A percentile compares a stretch with the other conserved stretches of the same genome.
These are phyloP conservation scores for Oryzias dopingdopingensis DNA, from an alignment of 2,797 vertebrate genomes.

Conservation along the genomic window DNA sequence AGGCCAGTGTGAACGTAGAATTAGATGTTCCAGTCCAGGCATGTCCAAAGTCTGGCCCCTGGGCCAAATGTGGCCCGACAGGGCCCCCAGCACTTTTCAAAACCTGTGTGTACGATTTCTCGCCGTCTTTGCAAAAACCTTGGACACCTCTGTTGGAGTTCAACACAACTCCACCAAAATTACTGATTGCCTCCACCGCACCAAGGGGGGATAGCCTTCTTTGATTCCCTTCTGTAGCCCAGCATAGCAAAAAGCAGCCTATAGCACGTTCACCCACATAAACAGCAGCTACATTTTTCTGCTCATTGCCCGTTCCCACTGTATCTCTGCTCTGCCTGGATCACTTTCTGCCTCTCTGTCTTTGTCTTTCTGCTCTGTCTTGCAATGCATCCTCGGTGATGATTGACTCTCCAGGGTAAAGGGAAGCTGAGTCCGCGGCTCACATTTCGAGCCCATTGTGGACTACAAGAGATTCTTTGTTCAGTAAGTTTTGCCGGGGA, in stretches of 20 bases:
- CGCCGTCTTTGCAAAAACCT: slow-evolving; percentile 24
- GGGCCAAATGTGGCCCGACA: no score
- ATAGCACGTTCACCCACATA: slow-evolving; percentile 37
- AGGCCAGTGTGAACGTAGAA: no score
- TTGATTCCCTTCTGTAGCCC: slow-evolving; percentile 50
- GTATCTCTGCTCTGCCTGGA: slow-evolving; percentile 25
- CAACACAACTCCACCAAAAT: slow-evolving; percentile 55
- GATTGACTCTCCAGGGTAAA: slow-evolving; percentile 78
- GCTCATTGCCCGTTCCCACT: slow-evolving; percentile 24
- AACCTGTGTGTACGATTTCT: neutral
- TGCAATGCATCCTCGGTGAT: slow-evolving; percentile 64
- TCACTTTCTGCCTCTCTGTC: slow-evolving; percentile 15
- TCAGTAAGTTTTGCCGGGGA: slow-evolving; percentile 67
- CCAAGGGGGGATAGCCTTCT: slow-evolving; percentile 38
- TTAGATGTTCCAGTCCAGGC: no score
- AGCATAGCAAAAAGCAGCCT: slow-evolving; percentile 46
- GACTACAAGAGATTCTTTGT: slow-evolving; percentile 77
- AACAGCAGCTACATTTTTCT: slow-evolving; percentile 45
- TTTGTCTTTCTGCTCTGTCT: slow-evolving; percentile 43
- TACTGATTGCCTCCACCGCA: slow-evolving; percentile 52
- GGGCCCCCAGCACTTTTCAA: no score
- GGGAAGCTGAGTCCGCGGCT: slow-evolving; percentile 67
- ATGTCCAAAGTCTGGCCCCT: no score
- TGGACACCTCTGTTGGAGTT: slow-evolving; percentile 48
- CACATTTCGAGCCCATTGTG: slow-evolving; percentile 74